Base-by-base conservation (phyloP, 2,797 vertebrate species). In the Tokudaia muenninki region DNA sequence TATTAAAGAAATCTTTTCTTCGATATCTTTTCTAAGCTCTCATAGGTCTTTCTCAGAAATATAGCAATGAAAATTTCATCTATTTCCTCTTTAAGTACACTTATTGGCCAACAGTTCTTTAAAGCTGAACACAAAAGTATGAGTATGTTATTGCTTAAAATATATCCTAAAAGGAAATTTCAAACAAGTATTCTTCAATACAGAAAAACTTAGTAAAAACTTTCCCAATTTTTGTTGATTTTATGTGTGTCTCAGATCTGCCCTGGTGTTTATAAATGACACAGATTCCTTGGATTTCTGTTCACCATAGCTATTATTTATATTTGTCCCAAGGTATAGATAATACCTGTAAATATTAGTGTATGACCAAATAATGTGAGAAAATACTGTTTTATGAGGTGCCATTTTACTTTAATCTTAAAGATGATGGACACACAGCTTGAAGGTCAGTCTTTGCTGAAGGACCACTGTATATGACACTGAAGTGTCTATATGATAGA, bases 321-420 rank as follows among this genome's bases (percentile, higher is more conserved):
- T 70, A 92, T 91, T 47, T 95, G 37, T 13, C 34, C 47, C 13
- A 61, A 61, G 26, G 61, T 34, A 6, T 77, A 81, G 50, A 93
- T 47, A 93, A 70, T 70, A 6, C n/a, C 9, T 50, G 70, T 26
- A 83, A 72, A 67, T 89, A 84, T 59, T 75, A 55, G 21, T 83
- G 16, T 21, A 50, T 70, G 21, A n/a, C 4, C n/a, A 50, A 90
- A 70, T 24, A 41, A 63, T 52, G 34, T 9, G 29, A 61, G 41
- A 74, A 91, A 91, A 74, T 93, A 26, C 65, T 47, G 13, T 61
- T 95, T 93, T 67, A 47, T 89, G n/a, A 65, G n/a, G 19, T 87
- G 9, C 5, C 11, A 50, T 74, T 75, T 65, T 44, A 37, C 55
- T 41, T 47, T 37, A 81, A 65, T 78, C 24, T 87, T 75, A 93